phyloP scores from a whole-genome alignment of 2,113 vertebrate species.

The Phaetusa simplex region DNA sequence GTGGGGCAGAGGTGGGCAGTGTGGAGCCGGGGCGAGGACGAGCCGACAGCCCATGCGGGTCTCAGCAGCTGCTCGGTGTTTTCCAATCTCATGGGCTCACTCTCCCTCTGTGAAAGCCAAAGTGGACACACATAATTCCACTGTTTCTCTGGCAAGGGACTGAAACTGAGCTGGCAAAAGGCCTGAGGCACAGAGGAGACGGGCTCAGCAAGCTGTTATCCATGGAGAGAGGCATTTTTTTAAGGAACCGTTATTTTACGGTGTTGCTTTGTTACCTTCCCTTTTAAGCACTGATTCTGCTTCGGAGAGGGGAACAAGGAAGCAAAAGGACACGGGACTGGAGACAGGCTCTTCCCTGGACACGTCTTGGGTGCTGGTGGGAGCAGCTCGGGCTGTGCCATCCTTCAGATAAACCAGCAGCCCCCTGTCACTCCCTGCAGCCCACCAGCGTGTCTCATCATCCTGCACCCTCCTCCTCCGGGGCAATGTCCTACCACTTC shows the following conservation, averaged over 20 bases:
- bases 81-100: background rate
- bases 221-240: background rate
- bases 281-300: background rate
- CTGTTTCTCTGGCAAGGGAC: background rate
- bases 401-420: background rate
- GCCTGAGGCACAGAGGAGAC: background rate
- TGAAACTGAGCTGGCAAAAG: background rate
- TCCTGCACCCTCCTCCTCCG: background rate
- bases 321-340: background rate
- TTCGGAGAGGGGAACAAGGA: background rate
- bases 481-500: background rate
- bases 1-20: background rate
- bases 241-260: background rate
- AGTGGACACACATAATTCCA: background rate
- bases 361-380: background rate
- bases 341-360: background rate
- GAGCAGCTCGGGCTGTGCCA: background rate
- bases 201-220: background rate
- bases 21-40: accelerated
- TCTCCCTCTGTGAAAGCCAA: background rate
- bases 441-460: background rate
- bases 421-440: background rate
- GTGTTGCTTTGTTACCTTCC: background rate
- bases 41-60: accelerated
- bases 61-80: background rate